Evolutionary conservation across 2,797 vertebrate species (phyloP), one percentile per base, ranked within the genome.

Genomic region (Sebastes reedi): DNA sequence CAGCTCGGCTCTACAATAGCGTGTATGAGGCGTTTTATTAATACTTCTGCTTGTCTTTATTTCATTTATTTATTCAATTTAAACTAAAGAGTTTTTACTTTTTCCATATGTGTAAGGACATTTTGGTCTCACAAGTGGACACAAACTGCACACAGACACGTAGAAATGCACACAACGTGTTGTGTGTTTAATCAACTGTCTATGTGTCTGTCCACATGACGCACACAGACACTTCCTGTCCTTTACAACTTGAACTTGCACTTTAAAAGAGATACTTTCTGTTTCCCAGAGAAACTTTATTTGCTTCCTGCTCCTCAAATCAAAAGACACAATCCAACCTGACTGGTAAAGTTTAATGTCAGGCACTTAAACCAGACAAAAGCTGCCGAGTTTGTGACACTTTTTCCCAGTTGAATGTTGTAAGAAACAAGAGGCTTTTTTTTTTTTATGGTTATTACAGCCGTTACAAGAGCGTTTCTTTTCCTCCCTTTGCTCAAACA

Each of bases 271-370:
- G 3, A n/a, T 79, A 24, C 72, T 84, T 75, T 52, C 18, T n/a
- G 75, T 82, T 74, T 81, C 85, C 80, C 74, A 64, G 60, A 61
- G 82, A 79, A 50, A 83, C 73, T 42, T 54, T 87, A 67, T 91
- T 83, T 86, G 79, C 86, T 83, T 83, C 73, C 75, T 67, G 81
- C 66, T 78, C 67, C 70, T 82, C 34, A 55, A 85, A 81, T 80
- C 72, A 54, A 71, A 61, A 56, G 42, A 70, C 64, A 64, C 83
- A 81, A 64, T 59, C 58, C 1, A 58, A 72, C 16, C 60, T 4
- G 60, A 52, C 66, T 3, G 83, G 4, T 72, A 1, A 81, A 73
- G 55, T 83, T 86, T 88, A 86, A 89, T 55, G 84, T 89, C 86
- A 58, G 66, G 20, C 77, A 80, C 69, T 74, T 68, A 80, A 83